Evolutionary conservation across 2,797 vertebrate species (phyloP).

Genomic region (Arnoldichthys spilopterus): DNA sequence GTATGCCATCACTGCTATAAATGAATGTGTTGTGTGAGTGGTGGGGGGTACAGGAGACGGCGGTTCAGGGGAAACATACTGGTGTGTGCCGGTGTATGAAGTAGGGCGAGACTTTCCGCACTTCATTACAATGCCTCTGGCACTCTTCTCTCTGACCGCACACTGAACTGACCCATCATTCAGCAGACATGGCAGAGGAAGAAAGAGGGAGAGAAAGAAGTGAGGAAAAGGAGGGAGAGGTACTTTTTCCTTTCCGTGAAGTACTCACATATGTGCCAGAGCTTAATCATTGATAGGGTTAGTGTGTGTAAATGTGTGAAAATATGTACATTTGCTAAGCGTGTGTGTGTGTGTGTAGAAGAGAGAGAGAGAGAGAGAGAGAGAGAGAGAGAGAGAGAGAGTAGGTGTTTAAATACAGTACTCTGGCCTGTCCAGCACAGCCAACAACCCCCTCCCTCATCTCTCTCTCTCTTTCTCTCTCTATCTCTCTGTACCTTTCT

Average conservation of each 20-base stretch:
- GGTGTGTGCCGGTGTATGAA: conserved; percentile 8
- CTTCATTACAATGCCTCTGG: conserved; percentile 70
- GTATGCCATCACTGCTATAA: background rate
- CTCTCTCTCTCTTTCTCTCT: background rate
- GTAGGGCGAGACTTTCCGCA: conserved; percentile 40
- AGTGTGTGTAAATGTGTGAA: conserved; percentile 35
- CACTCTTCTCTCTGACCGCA: conserved; percentile 62
- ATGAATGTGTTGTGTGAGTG: conserved; percentile 1
- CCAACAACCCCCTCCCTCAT: conserved; percentile 45
- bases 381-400: too few relatives aligned
- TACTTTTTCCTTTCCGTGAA: background rate
- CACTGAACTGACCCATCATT: conserved; percentile 72
- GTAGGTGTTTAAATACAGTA: conserved; percentile 2
- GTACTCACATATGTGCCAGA: conserved; percentile 16
- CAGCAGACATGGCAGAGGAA: conserved; percentile 62
- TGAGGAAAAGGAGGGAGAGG: background rate
- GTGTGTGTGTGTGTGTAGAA: conserved; percentile 42
- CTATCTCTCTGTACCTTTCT: background rate
- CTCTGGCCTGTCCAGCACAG: conserved; percentile 8
- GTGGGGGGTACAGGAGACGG: background rate
- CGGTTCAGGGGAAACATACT: conserved; percentile 14
- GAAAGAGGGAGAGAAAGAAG: conserved; percentile 41
- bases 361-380: too few relatives aligned
- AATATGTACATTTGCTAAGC: conserved; percentile 3
- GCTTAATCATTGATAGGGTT: conserved; percentile 42